phyloP scores from a whole-genome alignment of 2,797 vertebrate genomes.

The Halcyon leucocephala region DNA sequence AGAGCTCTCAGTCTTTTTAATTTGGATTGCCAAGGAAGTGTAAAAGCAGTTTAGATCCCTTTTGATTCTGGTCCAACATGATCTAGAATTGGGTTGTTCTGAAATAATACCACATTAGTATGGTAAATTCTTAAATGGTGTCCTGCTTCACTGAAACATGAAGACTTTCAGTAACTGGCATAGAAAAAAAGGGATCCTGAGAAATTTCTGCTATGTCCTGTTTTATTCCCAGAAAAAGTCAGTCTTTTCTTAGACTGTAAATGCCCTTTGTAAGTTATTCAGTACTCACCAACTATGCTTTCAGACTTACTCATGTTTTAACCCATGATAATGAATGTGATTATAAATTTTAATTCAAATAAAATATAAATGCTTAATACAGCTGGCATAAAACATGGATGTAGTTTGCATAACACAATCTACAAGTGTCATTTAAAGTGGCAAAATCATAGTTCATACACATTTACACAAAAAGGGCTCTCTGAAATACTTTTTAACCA shows the following conservation, averaged over 20 bases:
- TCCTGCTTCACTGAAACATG: background rate
- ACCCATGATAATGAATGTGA: background rate
- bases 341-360: background rate
- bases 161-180: background rate
- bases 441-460: background rate
- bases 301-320: constrained; percentile 4
- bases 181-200: background rate
- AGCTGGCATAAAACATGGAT: background rate
- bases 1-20: background rate
- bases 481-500: background rate
- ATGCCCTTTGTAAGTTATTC: background rate
- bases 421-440: background rate
- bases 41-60: background rate
- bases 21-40: background rate
- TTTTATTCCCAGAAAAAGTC: background rate
- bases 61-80: constrained; percentile 12
- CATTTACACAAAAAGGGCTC: background rate
- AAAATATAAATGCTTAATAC: background rate
- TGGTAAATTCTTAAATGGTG: background rate
- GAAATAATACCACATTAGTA: background rate
- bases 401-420: background rate
- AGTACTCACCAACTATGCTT: background rate
- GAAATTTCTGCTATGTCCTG: background rate
- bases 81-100: background rate
- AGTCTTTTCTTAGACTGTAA: background rate